Percentiles rank a stretch among this genome's conserved stretches.
phyloP scores from a whole-genome alignment of 2,888 invertebrate species.

The Leucania comma region DNA sequence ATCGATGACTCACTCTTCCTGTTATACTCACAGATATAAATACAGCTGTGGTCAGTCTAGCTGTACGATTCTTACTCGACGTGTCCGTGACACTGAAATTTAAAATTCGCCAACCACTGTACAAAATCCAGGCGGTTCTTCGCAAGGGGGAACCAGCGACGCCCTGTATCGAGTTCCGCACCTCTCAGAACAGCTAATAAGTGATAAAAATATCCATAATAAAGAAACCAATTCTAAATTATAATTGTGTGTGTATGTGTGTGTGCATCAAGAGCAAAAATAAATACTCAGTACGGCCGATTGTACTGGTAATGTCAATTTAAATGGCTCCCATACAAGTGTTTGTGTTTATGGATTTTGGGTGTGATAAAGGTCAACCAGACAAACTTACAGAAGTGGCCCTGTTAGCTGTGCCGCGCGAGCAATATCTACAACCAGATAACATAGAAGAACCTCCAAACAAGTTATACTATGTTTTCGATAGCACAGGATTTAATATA shows the following conservation, averaged over 20 bases:
- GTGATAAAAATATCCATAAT: background rate
- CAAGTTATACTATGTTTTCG: background rate
- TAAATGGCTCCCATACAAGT: constrained; percentile 3
- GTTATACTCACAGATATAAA: background rate
- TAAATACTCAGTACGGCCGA: too few species aligned
- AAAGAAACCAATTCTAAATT: background rate
- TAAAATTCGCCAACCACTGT: background rate
- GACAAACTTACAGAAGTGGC: background rate
- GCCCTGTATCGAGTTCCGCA: background rate
- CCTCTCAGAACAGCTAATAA: background rate
- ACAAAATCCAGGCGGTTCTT: background rate
- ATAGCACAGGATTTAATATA: background rate
- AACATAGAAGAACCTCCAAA: background rate
- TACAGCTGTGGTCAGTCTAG: background rate
- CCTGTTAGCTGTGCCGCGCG: constrained; percentile 8
- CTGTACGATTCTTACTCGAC: background rate
- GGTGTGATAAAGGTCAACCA: fast-evolving
- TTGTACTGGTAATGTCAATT: background rate
- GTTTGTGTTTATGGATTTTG: constrained; percentile 9
- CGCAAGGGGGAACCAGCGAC: too few species aligned
- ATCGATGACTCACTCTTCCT: background rate
- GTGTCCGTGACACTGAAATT: background rate
- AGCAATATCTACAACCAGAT: background rate
- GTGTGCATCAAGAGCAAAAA: background rate
- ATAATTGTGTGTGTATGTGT: background rate